These are phyloP conservation scores for Byasa hedistus DNA, from an alignment of 2,888 invertebrate species.

Conservation along the genomic window DNA sequence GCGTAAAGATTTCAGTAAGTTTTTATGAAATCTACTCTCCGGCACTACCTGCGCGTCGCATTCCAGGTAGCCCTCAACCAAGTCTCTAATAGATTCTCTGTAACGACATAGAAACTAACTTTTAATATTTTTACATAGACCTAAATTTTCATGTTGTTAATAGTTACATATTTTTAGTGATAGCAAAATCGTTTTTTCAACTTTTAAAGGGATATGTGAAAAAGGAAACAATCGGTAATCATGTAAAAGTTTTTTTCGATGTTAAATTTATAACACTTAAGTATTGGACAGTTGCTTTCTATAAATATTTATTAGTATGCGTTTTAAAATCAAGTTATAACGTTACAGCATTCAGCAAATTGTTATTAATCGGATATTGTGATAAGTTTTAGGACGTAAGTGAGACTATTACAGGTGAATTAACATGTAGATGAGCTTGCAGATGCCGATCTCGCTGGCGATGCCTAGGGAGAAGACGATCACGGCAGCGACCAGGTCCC, in stretches of 20 bases:
- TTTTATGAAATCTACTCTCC: conserved; percentile 46
- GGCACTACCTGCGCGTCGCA: conserved; percentile 41
- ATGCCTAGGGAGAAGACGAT: conserved; percentile 48
- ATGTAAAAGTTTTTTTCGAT: no score
- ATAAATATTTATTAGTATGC: no score
- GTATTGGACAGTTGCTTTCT: no score
- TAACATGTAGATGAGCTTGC: conserved; percentile 50
- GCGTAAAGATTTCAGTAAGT: conserved; percentile 42
- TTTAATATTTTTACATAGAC: neutral
- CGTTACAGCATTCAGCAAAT: neutral
- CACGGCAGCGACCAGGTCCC: conserved; percentile 43
- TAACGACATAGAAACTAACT: conserved; percentile 14
- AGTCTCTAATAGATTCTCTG: conserved; percentile 44
- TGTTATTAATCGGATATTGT: neutral
- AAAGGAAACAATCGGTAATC: no score
- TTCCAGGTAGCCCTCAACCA: conserved; percentile 43
- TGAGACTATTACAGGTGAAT: conserved; percentile 41
- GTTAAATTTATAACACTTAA: no score
- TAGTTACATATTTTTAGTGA: neutral
- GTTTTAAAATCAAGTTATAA: no score
- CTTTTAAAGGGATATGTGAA: no score
- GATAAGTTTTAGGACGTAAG: neutral
- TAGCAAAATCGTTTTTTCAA: neutral
- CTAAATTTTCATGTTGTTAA: neutral
- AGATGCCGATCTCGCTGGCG: conserved; percentile 45